A percentile compares a stretch with the other conserved stretches of the same genome.
Evolutionary conservation across 2,888 invertebrate genomes (phyloP).

Genomic region (Sphinx pinastri): DNA sequence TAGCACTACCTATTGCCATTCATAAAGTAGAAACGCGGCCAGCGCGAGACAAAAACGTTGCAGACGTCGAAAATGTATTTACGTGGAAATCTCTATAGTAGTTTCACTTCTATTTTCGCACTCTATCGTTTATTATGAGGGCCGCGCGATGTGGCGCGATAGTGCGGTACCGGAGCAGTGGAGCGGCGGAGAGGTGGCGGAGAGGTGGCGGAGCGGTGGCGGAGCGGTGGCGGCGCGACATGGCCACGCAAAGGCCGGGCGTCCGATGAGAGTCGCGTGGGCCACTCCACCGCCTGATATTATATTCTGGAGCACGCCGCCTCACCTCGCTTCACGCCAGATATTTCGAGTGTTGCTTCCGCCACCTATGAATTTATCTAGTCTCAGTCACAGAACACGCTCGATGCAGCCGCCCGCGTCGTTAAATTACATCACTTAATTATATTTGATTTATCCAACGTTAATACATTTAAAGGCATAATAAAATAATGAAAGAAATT

Average conservation of each 20-base stretch:
- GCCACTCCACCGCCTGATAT: conserved; percentile 80
- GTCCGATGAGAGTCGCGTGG: conserved; percentile 59
- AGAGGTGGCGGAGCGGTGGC: not conserved
- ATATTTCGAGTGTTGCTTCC: conserved; percentile 82
- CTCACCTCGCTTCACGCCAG: conserved; percentile 79
- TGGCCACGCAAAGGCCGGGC: conserved; percentile 58
- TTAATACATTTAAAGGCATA: not conserved
- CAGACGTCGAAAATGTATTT: conserved; percentile 76
- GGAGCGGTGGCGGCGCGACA: conserved; percentile 25
- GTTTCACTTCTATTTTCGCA: conserved; percentile 79
- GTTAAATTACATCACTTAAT: conserved; percentile 38
- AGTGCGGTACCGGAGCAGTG: conserved; percentile 37
- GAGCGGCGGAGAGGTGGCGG: conserved; percentile 8
- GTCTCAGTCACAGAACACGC: conserved; percentile 74
- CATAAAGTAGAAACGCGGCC: conserved; percentile 66
- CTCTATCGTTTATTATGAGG: conserved; percentile 77
- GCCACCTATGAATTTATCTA: conserved; percentile 80
- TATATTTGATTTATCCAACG: not conserved
- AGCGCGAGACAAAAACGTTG: conserved; percentile 64
- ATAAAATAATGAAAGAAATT: not conserved
- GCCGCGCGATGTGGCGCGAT: conserved; percentile 52
- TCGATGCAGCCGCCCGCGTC: conserved; percentile 75
- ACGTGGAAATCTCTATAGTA: conserved; percentile 69
- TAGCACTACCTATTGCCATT: conserved; percentile 56
- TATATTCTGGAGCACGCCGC: conserved; percentile 83